Percentiles rank a stretch among this genome's conserved stretches.
Evolutionary conservation across 2,113 vertebrate species (phyloP).

Genomic region (Trichechus manatus): DNA sequence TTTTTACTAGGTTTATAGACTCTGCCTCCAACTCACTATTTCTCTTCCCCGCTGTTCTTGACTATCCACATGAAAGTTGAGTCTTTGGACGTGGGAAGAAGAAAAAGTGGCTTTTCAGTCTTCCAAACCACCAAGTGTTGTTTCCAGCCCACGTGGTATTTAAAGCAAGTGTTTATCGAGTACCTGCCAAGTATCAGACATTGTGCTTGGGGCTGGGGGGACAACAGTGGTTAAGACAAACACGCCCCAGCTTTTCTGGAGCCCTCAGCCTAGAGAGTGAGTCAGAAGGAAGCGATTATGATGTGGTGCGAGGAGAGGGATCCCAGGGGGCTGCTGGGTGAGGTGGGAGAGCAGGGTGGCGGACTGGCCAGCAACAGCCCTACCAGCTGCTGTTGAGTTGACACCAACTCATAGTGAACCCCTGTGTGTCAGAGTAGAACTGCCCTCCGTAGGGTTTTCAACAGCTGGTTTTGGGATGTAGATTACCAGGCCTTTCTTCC

Average conservation of each 20-base stretch:
- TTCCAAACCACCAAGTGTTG: not conserved
- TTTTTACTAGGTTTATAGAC: not conserved
- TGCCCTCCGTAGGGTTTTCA: not conserved
- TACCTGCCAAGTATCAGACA: not conserved
- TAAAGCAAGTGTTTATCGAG: not conserved
- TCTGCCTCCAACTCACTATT: not conserved
- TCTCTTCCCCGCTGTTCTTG: not conserved
- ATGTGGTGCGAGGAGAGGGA: fast-evolving
- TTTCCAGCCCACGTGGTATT: not conserved
- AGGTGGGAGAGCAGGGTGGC: not conserved
- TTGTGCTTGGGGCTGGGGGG: not conserved
- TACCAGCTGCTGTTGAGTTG: not conserved
- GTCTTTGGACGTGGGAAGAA: not conserved
- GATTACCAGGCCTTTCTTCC: not conserved
- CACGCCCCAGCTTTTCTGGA: not conserved
- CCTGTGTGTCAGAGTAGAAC: not conserved
- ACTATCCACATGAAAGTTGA: not conserved
- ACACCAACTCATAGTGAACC: not conserved
- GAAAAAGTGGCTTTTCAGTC: not conserved
- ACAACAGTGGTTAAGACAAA: not conserved
- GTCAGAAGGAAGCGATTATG: not conserved
- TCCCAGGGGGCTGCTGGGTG: fast-evolving
- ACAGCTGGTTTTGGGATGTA: not conserved
- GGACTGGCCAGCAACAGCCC: fast-evolving
- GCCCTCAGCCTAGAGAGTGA: not conserved